Base-by-base conservation (phyloP, 2,888 invertebrate species). In the Zygothrica quintamaculata region DNA sequence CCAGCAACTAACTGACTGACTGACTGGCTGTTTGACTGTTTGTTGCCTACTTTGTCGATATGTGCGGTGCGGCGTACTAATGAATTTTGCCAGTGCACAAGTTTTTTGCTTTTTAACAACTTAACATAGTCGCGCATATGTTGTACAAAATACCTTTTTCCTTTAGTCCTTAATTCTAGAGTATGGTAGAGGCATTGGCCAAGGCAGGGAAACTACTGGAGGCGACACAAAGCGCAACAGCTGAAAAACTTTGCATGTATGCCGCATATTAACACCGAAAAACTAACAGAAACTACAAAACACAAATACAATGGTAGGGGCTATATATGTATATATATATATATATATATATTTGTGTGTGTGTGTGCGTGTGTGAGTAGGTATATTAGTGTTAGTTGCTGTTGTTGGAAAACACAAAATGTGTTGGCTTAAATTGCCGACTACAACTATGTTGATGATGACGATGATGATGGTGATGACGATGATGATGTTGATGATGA, bases 221-320 rank as follows among this genome's bases (percentile, higher is more conserved):
- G 15, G n/a, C 31, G 13, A 18, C 31, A 25, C 58, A 31, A 51
- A 62, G 62, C 56, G 71, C 71, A 72, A 74, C 74, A 72, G 71
- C 74, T 72, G 71, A 75, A 64, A 48, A 80, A 84, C 74, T 86
- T 81, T 86, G 86, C 80, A 86, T 81, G 80, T 79, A 86, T 68
- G 65, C 77, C 67, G 80, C 77, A 81, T 81, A 81, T 81, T 81
- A 81, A 79, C 80, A 71, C 62, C 77, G 68, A 81, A 82, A 70
- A 73, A 73, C 84, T 79, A 82, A 68, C 81, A 67, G 46, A 29
- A 16, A 60, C 22, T 34, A 46, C 34, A 22, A 36, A 62, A 18
- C 22, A 34, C n/a, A n/a, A n/a, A 15, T 15, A 37, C 15, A 6
- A 12, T 9, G 13, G 18, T 7, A 6, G n/a, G 52, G 29, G 22